These are phyloP conservation scores for Laspeyria flexula DNA, from an alignment of 2,888 invertebrate genomes.

Conservation along the genomic window DNA sequence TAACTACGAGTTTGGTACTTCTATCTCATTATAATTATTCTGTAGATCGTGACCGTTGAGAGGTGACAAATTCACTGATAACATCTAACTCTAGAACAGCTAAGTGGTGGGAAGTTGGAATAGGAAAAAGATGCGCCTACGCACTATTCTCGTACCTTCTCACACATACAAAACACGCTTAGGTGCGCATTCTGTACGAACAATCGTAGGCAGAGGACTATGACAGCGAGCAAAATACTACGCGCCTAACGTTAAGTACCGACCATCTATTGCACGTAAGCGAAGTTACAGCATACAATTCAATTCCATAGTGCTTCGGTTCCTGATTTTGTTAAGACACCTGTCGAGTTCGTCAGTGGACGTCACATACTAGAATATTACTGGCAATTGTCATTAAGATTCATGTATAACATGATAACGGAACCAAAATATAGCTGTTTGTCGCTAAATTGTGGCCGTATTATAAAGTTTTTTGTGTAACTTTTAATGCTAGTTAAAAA, in stretches of 20 bases:
- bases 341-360: conserved; percentile 38
- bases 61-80: conserved; percentile 54
- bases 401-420: conserved; percentile 26
- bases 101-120: conserved; percentile 73
- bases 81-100: conserved; percentile 76
- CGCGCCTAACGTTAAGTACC: conserved; percentile 69
- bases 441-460: conserved; percentile 7
- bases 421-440: conserved; percentile 10
- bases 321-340: conserved; percentile 50
- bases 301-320: conserved; percentile 83
- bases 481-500: too few relatives aligned
- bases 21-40: conserved; percentile 72
- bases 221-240: conserved; percentile 58
- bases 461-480: conserved; percentile 7
- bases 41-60: conserved; percentile 66
- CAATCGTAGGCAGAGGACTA: conserved; percentile 41
- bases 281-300: conserved; percentile 70
- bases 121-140: conserved; percentile 60
- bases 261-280: conserved; percentile 75
- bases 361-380: conserved; percentile 33
- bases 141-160: conserved; percentile 56
- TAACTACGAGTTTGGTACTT: conserved; percentile 85
- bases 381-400: conserved; percentile 10
- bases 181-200: conserved; percentile 20
- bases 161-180: conserved; percentile 14